These are phyloP conservation scores for Hymenopus coronatus DNA, from an alignment of 2,888 invertebrate genomes.

Conservation along the genomic window DNA sequence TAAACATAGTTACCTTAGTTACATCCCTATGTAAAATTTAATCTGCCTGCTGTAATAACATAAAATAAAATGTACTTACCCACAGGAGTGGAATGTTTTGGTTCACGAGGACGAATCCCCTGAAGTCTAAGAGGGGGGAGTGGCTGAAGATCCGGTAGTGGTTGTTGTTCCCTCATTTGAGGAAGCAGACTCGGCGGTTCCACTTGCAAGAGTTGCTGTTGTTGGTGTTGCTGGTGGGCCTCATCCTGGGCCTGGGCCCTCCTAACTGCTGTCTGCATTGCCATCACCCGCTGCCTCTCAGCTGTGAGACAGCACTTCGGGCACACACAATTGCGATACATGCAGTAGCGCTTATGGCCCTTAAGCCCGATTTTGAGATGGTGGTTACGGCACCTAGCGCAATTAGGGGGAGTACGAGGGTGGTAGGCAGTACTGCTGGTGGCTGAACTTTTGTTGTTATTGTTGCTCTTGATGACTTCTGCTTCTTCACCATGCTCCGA, in stretches of 20 bases:
- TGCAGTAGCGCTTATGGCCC: conserved; percentile 91
- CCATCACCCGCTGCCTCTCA: conserved; percentile 87
- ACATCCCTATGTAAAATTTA: too few relatives aligned
- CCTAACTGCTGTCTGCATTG: conserved; percentile 77
- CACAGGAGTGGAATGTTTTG: background rate
- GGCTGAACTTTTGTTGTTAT: background rate
- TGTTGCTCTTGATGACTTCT: background rate
- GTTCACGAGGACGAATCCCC: background rate
- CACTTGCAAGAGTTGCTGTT: background rate
- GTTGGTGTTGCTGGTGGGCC: conserved; percentile 32
- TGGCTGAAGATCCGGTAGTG: background rate
- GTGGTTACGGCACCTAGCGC: conserved; percentile 90
- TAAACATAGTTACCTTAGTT: too few relatives aligned
- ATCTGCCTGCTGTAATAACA: too few relatives aligned
- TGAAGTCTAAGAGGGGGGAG: background rate
- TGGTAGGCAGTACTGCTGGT: conserved; percentile 22
- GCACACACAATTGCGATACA: conserved; percentile 79
- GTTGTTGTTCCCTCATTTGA: background rate
- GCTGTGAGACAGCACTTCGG: conserved; percentile 83
- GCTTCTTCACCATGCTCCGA: background rate
- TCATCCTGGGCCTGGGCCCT: conserved; percentile 86
- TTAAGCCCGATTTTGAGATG: conserved; percentile 82
- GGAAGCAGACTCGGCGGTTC: background rate
- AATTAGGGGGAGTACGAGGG: conserved; percentile 82
- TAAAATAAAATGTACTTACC: background rate